These are phyloP conservation scores for Spinibarbus caldwelli DNA, from an alignment of 2,797 vertebrate genomes.

Conservation along the genomic window DNA sequence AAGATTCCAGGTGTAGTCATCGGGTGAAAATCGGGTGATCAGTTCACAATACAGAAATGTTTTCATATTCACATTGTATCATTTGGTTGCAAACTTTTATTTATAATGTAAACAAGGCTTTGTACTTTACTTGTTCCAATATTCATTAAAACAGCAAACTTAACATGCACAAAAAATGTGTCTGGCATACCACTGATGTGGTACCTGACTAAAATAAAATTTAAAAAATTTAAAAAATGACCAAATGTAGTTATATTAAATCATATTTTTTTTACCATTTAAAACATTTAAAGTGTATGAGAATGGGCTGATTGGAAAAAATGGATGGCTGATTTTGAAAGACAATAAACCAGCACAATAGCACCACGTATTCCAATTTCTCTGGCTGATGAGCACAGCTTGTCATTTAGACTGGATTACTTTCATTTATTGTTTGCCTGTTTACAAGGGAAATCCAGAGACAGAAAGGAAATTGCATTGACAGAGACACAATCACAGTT, in stretches of 20 bases:
- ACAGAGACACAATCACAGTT: conserved; percentile 61
- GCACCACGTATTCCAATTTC: conserved; percentile 40
- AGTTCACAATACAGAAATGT: neutral
- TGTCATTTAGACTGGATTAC: conserved; percentile 40
- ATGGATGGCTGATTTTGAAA: conserved; percentile 25
- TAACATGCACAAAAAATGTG: neutral
- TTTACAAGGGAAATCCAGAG: conserved; percentile 50
- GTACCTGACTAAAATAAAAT: neutral
- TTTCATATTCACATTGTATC: neutral
- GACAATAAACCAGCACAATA: conserved; percentile 37
- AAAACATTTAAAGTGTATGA: neutral
- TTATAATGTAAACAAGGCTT: neutral
- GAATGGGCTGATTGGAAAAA: neutral
- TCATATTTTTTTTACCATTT: neutral
- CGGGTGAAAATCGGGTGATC: too few relatives aligned
- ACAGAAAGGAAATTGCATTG: conserved; percentile 60
- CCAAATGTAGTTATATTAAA: neutral
- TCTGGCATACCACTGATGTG: too few relatives aligned
- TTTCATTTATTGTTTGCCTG: conserved; percentile 59
- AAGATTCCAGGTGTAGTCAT: neutral
- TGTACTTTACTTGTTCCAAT: neutral
- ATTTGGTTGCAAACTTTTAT: neutral
- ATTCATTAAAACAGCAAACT: neutral
- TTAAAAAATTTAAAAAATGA: neutral
- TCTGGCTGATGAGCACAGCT: conserved; percentile 36